Percentiles rank a stretch among this genome's conserved stretches.
These are phyloP conservation scores for Lasaia peninsularis DNA, from an alignment of 1,140 invertebrate species.

Conservation along the genomic window DNA sequence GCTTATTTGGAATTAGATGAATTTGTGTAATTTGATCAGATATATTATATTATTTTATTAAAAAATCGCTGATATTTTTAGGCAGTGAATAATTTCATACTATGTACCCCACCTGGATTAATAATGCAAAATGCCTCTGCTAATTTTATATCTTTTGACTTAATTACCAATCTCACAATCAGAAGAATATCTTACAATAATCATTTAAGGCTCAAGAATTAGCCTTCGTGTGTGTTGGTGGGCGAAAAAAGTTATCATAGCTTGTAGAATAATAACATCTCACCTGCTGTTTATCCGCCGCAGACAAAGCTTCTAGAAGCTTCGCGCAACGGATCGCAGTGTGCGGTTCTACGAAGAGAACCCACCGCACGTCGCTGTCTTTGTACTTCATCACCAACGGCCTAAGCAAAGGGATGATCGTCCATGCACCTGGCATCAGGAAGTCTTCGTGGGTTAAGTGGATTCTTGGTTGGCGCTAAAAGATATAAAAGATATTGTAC, in stretches of 20 bases:
- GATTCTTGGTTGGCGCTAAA: constrained; percentile 45
- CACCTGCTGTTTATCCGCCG: constrained; percentile 51
- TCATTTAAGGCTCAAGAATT: no score
- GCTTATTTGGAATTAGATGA: no score
- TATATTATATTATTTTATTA: no score
- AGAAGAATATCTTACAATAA: no score
- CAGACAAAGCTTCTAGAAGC: constrained; percentile 45
- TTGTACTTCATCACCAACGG: constrained; percentile 44
- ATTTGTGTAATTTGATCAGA: no score
- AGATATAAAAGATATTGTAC: background rate
- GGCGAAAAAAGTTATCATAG: background rate
- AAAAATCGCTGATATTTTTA: no score
- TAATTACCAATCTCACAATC: no score
- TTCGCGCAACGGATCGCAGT: constrained; percentile 54
- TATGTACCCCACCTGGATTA: no score
- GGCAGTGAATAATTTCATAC: no score
- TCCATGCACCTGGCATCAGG: constrained; percentile 53
- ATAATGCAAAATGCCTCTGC: no score
- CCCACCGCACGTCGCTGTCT: constrained; percentile 52
- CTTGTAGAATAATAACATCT: background rate
- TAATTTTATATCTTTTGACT: no score
- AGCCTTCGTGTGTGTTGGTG: no score
- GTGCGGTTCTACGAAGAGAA: constrained; percentile 56
- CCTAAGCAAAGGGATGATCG: constrained; percentile 50
- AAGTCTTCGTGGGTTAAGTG: constrained; percentile 61